A percentile compares a stretch with the other conserved stretches of the same genome.
phyloP scores from a whole-genome alignment of 2,888 invertebrate species.

The Caenorhabditis sp. region DNA sequence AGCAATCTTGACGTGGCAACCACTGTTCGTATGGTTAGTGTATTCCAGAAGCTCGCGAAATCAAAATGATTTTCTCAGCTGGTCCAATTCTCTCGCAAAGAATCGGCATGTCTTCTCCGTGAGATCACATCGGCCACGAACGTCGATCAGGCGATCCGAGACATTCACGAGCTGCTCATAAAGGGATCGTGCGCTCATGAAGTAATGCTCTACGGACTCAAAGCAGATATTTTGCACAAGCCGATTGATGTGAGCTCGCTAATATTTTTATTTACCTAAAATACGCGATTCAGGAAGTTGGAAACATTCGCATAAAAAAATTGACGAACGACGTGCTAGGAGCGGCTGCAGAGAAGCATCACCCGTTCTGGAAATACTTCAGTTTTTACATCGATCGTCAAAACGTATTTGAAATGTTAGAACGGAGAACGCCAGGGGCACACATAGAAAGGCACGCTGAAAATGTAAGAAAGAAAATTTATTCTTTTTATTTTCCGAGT shows the following conservation, averaged over 20 bases:
- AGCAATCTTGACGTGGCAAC: slow-evolving; percentile 52
- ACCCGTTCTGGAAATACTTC: slow-evolving; percentile 55
- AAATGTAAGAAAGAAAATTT: too few relatives aligned
- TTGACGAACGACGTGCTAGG: slow-evolving; percentile 40
- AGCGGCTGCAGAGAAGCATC: slow-evolving; percentile 45
- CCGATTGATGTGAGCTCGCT: slow-evolving; percentile 37
- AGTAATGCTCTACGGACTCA: slow-evolving; percentile 34
- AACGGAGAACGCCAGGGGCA: slow-evolving; percentile 16
- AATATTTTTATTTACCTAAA: not conserved
- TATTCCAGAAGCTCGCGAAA: not conserved
- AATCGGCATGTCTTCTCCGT: slow-evolving; percentile 46
- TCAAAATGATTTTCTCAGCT: slow-evolving; percentile 4
- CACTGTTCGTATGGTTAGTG: slow-evolving; percentile 41
- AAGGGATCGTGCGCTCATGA: slow-evolving; percentile 48
- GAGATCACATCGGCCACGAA: slow-evolving; percentile 49
- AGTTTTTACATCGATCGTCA: slow-evolving; percentile 40
- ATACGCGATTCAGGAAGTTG: slow-evolving; percentile 48
- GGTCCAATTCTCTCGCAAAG: slow-evolving; percentile 53
- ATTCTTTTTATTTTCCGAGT: too few relatives aligned
- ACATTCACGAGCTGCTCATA: slow-evolving; percentile 47
- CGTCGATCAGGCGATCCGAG: slow-evolving; percentile 55
- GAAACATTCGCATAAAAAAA: slow-evolving; percentile 45
- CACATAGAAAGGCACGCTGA: not conserved
- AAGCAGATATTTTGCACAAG: slow-evolving; percentile 43
- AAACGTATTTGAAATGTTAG: slow-evolving; percentile 48